Conservation (phyloP, 2,113 vertebrate species). For the Limnothrissa miodon region DNA sequence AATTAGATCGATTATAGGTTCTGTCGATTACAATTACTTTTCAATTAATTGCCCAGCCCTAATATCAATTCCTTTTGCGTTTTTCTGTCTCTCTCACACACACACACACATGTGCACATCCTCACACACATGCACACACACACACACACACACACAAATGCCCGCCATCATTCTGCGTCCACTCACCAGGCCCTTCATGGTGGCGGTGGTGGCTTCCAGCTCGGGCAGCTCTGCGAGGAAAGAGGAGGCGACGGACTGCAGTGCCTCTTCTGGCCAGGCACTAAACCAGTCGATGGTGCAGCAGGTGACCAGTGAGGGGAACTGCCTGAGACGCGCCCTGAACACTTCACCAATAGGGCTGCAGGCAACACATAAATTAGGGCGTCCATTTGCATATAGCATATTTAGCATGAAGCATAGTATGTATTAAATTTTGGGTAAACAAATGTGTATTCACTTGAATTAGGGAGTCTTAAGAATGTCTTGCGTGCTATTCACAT, state of each 20-base stretch:
- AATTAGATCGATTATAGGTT: too few relatives aligned
- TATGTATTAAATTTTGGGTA: too few relatives aligned
- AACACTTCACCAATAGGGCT: slow-evolving; percentile 90
- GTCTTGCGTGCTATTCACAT: too few relatives aligned
- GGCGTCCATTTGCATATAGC: neutral
- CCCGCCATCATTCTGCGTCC: neutral
- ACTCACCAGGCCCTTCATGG: slow-evolving; percentile 78
- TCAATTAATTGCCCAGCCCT: too few relatives aligned
- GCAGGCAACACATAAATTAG: neutral
- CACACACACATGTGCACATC: neutral
- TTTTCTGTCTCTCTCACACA: neutral
- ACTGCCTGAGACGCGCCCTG: slow-evolving; percentile 83
- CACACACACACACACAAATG: slow-evolving; percentile 12
- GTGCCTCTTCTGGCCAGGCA: slow-evolving; percentile 86
- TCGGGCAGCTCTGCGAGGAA: slow-evolving; percentile 79
- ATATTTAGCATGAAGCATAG: neutral
- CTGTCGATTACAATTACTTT: too few relatives aligned
- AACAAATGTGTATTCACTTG: too few relatives aligned
- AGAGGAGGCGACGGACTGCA: slow-evolving; percentile 79
- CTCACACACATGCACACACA: neutral
- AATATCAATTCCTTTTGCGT: too few relatives aligned
- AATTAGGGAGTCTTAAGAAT: too few relatives aligned
- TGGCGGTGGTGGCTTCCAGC: slow-evolving; percentile 61
- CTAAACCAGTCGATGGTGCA: slow-evolving; percentile 95
- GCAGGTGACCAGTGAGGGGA: slow-evolving; percentile 89